phyloP scores from a whole-genome alignment of 2,888 invertebrate species.

The Callyntrura guangdongensis region DNA sequence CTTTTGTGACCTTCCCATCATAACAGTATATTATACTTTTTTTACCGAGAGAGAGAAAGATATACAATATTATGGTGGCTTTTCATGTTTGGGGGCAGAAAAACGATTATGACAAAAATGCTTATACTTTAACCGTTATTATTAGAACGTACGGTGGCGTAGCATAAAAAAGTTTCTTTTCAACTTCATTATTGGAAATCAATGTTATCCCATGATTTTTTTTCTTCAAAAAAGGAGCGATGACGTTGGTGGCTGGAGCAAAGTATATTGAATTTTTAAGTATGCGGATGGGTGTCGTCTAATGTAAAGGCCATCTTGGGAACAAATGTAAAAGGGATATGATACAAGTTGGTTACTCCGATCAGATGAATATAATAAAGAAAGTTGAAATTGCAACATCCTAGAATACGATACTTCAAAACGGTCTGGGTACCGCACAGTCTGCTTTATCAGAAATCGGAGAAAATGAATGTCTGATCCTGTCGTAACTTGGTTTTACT shows the following conservation, averaged over 20 bases:
- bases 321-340: not conserved
- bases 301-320: slow-evolving; percentile 37
- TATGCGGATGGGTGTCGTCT: slow-evolving; percentile 24
- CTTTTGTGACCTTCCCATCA: slow-evolving; percentile 70
- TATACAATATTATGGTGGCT: not conserved
- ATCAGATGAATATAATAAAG: not conserved
- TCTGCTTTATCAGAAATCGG: not conserved
- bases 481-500: too few relatives aligned
- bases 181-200: slow-evolving; percentile 75
- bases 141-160: not conserved
- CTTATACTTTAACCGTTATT: not conserved
- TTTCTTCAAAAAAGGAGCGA: not conserved
- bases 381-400: too few relatives aligned
- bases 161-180: slow-evolving; percentile 65
- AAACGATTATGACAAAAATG: not conserved
- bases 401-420: too few relatives aligned
- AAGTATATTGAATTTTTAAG: slow-evolving; percentile 53
- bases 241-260: not conserved
- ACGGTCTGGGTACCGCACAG: too few relatives aligned
- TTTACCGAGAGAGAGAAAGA: not conserved
- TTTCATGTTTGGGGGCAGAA: not conserved
- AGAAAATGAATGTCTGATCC: not conserved
- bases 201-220: slow-evolving; percentile 59
- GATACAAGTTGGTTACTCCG: not conserved
- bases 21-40: slow-evolving; percentile 25